These are phyloP conservation scores for Plagodis dolabraria DNA, from an alignment of 2,888 invertebrate genomes.

Conservation along the genomic window DNA sequence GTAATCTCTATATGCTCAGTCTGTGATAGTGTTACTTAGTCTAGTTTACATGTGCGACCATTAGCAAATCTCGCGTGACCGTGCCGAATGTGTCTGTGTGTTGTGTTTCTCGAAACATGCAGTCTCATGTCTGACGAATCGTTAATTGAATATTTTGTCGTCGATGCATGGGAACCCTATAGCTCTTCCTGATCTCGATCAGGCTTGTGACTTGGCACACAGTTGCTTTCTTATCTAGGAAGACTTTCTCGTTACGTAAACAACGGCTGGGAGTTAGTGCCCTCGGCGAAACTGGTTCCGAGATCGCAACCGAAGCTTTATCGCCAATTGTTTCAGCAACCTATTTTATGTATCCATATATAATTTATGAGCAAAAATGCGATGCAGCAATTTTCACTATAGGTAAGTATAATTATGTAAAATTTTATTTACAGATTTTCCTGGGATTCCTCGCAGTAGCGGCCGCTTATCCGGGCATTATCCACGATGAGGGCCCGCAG, in stretches of 20 bases:
- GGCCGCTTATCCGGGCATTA: slow-evolving; percentile 73
- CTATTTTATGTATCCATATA: no score
- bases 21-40: slow-evolving; percentile 45
- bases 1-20: slow-evolving; percentile 53
- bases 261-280: slow-evolving; percentile 47
- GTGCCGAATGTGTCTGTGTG: slow-evolving; percentile 41
- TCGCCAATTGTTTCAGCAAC: slow-evolving; percentile 15
- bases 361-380: no score
- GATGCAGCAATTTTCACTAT: no score
- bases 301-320: slow-evolving; percentile 36
- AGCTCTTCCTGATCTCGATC: slow-evolving; percentile 53
- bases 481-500: slow-evolving; percentile 75
- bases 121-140: slow-evolving; percentile 10
- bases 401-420: background rate
- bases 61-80: slow-evolving; percentile 35
- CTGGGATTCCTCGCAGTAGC: slow-evolving; percentile 78
- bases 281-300: slow-evolving; percentile 56
- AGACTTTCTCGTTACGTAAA: slow-evolving; percentile 65
- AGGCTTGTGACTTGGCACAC: slow-evolving; percentile 21
- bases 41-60: slow-evolving; percentile 37
- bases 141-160: slow-evolving; percentile 5
- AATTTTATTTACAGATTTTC: slow-evolving; percentile 65
- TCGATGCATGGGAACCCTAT: slow-evolving; percentile 12
- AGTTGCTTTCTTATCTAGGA: slow-evolving; percentile 48
- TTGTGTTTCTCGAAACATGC: slow-evolving; percentile 39